These are phyloP conservation scores for Beroe forskalii DNA, from an alignment of 37 sponge, comb jelly and placozoan genomes.

Conservation along the genomic window DNA sequence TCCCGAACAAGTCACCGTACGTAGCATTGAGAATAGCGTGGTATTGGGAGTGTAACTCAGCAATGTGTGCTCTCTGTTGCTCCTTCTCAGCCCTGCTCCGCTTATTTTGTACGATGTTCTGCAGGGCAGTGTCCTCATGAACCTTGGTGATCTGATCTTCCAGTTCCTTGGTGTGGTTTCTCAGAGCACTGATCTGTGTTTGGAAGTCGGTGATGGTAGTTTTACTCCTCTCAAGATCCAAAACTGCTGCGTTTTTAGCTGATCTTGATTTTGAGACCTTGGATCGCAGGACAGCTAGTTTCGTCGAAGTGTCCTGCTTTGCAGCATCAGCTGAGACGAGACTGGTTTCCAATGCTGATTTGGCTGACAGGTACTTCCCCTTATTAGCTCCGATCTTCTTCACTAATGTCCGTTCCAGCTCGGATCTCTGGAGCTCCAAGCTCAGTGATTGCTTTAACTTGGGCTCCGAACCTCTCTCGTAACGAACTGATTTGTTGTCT, in stretches of 20 bases:
- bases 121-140: not conserved
- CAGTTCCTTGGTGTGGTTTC: not conserved
- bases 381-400: not conserved
- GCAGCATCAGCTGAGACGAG: not conserved
- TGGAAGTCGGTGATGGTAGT: not conserved
- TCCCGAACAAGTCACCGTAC: not conserved
- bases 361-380: not conserved
- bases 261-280: not conserved
- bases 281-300: not conserved
- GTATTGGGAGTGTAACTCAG: not conserved
- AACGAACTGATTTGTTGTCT: not conserved
- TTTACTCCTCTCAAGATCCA: conserved; percentile 6
- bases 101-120: not conserved
- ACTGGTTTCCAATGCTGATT: not conserved
- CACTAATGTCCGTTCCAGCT: not conserved
- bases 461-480: not conserved
- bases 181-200: not conserved
- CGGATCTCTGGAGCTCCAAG: not conserved
- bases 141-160: not conserved
- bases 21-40: not conserved
- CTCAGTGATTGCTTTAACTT: not conserved
- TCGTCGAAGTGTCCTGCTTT: not conserved
- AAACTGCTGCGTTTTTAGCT: not conserved
- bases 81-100: not conserved
- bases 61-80: not conserved